Conservation (phyloP, 1,140 invertebrate species). For the Cheumatopsyche charites region DNA sequence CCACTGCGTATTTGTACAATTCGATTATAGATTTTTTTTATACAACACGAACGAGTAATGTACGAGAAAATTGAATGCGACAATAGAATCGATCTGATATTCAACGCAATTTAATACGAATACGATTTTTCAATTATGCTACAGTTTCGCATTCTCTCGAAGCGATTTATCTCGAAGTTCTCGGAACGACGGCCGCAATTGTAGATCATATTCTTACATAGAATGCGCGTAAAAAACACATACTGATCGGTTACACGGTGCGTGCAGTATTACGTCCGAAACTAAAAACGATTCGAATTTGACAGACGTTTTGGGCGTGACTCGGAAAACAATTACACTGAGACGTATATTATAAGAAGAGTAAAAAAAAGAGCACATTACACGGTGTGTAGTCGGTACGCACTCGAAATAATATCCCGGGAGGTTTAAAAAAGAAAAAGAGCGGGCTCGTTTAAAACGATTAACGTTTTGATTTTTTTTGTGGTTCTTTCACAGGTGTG, state of each 20-base stretch:
- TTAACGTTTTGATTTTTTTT: conserved; percentile 7
- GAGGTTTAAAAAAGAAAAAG: too few relatives aligned
- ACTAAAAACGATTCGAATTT: background rate
- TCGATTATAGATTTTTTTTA: too few relatives aligned
- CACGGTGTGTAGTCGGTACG: background rate
- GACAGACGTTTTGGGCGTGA: conserved; percentile 13
- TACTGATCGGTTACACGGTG: background rate
- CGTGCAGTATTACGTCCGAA: conserved; percentile 14
- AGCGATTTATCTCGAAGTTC: background rate
- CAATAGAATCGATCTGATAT: too few relatives aligned
- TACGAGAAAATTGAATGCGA: too few relatives aligned
- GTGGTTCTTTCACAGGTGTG: conserved; percentile 67
- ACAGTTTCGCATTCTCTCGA: too few relatives aligned
- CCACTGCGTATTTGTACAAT: too few relatives aligned
- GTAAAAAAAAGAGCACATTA: background rate
- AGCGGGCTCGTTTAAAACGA: background rate
- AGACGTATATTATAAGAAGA: background rate
- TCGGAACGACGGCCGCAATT: conserved; percentile 2
- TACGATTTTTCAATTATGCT: too few relatives aligned
- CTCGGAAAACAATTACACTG: conserved; percentile 13
- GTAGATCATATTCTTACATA: conserved; percentile 6
- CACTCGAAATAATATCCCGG: too few relatives aligned
- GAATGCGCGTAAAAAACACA: conserved; percentile 15
- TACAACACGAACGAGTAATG: too few relatives aligned
- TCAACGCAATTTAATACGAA: too few relatives aligned